These are phyloP conservation scores for Paracentrotus lividus DNA, from an alignment of 53 echinoderm and acorn worm genomes.

Conservation along the genomic window DNA sequence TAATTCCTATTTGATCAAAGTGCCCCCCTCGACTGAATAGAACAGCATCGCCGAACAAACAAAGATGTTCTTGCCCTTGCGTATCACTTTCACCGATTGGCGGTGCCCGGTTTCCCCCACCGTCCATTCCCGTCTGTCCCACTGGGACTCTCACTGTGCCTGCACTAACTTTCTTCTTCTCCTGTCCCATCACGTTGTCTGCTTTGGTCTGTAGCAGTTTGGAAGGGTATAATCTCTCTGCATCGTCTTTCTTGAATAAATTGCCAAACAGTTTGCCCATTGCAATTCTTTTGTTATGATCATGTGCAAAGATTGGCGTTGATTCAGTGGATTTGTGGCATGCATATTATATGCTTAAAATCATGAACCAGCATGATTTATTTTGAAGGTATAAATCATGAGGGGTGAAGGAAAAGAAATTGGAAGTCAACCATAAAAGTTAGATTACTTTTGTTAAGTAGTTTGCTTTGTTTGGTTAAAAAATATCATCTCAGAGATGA, in stretches of 20 bases:
- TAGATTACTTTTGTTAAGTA: too few relatives aligned
- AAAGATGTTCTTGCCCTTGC: slow-evolving; percentile 69
- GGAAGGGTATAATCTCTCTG: slow-evolving; percentile 32
- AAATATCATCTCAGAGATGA: too few relatives aligned
- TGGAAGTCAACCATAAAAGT: too few relatives aligned
- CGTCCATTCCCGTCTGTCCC: slow-evolving; percentile 48
- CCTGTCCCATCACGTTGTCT: slow-evolving; percentile 24
- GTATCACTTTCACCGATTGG: slow-evolving; percentile 69
- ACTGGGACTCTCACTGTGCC: slow-evolving; percentile 30
- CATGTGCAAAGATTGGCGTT: slow-evolving; percentile 30
- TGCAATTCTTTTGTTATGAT: slow-evolving; percentile 47
- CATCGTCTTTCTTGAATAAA: slow-evolving; percentile 57
- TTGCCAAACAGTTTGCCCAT: slow-evolving; percentile 46
- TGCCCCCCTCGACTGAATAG: slow-evolving; percentile 48
- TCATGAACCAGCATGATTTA: not conserved
- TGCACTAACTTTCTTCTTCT: slow-evolving; percentile 39
- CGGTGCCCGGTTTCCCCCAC: slow-evolving; percentile 63
- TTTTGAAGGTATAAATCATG: not conserved
- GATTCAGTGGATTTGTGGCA: slow-evolving; percentile 22
- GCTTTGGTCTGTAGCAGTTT: slow-evolving; percentile 38
- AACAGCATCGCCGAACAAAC: slow-evolving; percentile 67
- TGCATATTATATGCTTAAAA: slow-evolving; percentile 23
- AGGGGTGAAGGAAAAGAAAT: not conserved
- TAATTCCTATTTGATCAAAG: slow-evolving; percentile 64
- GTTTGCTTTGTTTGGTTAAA: too few relatives aligned